Base-by-base conservation (phyloP, 2,797 vertebrate species). In the Sebastes goodei region DNA sequence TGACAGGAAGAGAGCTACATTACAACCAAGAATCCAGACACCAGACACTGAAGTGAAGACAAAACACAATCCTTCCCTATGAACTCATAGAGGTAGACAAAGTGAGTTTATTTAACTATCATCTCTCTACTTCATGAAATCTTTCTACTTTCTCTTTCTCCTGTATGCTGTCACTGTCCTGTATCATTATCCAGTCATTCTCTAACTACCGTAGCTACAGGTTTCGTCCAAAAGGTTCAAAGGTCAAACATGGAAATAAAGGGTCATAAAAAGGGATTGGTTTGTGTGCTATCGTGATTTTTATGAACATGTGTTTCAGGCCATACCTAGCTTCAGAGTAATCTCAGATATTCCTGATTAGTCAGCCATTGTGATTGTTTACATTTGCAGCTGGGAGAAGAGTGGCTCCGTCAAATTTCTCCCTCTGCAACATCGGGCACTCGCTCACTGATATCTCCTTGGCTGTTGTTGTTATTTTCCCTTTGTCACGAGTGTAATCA, bases 201-300 rank as follows among this genome's bases (percentile, higher is more conserved):
- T 74, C 29, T 6, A 35, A 64, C 25, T 42, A 49, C 56, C 11
- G 20, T 25, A 17, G 61, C 38, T 53, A 64, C 33, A 59, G 23
- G 29, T 46, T 7, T 63, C 29, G 4, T 5, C 12, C 15, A 4
- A 66, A 66, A 63, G 7, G 78, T 85, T 64, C 82, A 86, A 92
- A 86, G 88, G 85, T 83, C 76, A 59, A 78, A 83, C 62, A 66
- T 49, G 42, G 35, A 65, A 63, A 74, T 30, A 52, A 61, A 55
- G 17, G 3, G 49, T 82, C 68, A 81, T 84, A 86, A 86, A 89
- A 73, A 29, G 7, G 4, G 12, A 65, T 14, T 49, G 53, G 33
- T 25, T 32, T 3, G 7, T 38, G 23, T 55, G 20, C 9, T 68
- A 14, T 38, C 2, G 1, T 23, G 15, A 76, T 62, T 79, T 83